These are phyloP conservation scores for Acanthopagrus latus DNA, from an alignment of 2,797 vertebrate genomes.

Conservation along the genomic window DNA sequence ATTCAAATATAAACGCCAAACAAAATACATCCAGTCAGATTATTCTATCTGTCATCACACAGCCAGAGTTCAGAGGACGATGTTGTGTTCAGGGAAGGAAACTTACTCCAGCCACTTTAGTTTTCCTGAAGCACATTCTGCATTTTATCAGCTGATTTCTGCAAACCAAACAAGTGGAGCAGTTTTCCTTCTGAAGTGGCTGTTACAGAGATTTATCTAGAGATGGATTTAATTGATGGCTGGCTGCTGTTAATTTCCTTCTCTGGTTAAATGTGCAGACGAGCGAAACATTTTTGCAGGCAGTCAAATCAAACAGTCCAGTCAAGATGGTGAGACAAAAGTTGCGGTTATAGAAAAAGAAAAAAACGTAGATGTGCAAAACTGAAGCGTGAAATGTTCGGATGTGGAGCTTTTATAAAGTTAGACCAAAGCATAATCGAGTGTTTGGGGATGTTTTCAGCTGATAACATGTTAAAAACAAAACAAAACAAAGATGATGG, in stretches of 20 bases:
- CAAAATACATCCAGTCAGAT: not conserved
- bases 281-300: not conserved
- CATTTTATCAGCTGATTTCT: not conserved
- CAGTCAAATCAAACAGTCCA: constrained; percentile 1
- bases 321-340: not conserved
- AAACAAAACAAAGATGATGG: not conserved
- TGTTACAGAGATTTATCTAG: not conserved
- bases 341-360: not conserved
- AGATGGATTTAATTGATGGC: not conserved
- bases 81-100: constrained; percentile 2
- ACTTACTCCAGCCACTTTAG: constrained; percentile 1
- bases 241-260: constrained; percentile 34
- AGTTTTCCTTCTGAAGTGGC: not conserved
- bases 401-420: not conserved
- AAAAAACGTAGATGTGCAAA: not conserved
- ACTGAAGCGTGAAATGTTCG: not conserved
- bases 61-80: not conserved
- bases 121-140: too few species aligned
- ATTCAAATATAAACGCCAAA: not conserved
- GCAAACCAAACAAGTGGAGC: not conserved
- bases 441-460: too few species aligned
- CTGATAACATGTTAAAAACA: not conserved
- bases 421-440: not conserved
- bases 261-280: constrained; percentile 8
- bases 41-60: not conserved